Evolutionary conservation across 2,888 invertebrate species (phyloP), one percentile per base, ranked within the genome.

Genomic region (Erebia ligea): DNA sequence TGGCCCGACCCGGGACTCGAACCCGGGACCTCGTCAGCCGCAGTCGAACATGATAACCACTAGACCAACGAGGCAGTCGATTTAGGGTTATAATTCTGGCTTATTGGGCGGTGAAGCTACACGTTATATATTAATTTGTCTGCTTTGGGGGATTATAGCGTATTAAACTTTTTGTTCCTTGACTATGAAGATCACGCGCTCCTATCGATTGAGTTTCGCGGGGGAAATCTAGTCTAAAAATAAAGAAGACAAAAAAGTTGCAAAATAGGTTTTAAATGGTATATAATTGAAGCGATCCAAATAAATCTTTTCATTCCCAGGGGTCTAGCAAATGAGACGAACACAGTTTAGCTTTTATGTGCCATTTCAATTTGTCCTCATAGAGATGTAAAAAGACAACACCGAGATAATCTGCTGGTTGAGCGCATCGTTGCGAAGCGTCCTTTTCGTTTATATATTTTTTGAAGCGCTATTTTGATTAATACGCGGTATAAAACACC

Each of bases 331-430:
- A 73, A 73, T 73, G 71, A 73, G 69, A 52, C 71, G 69, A 69
- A 67, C 67, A 59, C 59, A 69, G 71, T 69, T 73, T 73, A 73
- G 67, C 54, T 69, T 73, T 73, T 73, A 73, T 73, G 65, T 65
- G 73, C 69, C 67, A 66, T 73, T 73, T 68, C 73, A 71, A 73
- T 72, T 74, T 74, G 63, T 70, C 52, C 65, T 74, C 62, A 48
- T 65, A 67, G 70, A 54, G 66, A 56, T 68, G 68, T 73, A 72
- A 72, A 72, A 70, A 68, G 64, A 68, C 69, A 74, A 74, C 65
- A 45, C 52, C 40, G 40, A 67, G 73, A 71, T 69, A 71, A 73
- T 71, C 62, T 71, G 71, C 64, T 73, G 59, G 34, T 40, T 62
- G 54, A 54, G 45, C 71, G 67, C 68, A 67, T 58, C 54, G 56